Base-by-base conservation (phyloP, 2,113 vertebrate genomes). In the Nestor notabilis region DNA sequence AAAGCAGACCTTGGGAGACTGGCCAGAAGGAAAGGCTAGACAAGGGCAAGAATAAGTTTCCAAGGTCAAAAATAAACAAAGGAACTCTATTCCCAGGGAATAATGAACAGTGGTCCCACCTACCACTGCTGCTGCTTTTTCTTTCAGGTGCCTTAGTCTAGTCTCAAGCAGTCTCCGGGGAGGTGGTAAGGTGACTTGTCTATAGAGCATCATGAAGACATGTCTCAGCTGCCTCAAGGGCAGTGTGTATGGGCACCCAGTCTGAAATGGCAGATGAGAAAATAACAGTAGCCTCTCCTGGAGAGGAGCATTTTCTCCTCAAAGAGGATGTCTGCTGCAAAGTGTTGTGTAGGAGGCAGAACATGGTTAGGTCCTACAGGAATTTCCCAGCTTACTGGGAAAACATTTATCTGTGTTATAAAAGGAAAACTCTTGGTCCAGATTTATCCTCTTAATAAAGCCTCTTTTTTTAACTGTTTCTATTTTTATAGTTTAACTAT, bases 21-120 rank as follows among this genome's bases (percentile, higher is more conserved):
- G 89, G 61, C 52, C 91, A 93, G 75, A 93, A 93, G 63, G 55
- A 89, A 93, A 61, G 50, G 52, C 35, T 46, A 50, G 35, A 43
- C 44, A 92, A 89, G 83, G 90, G 52, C 72, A 91, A 66, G 9
- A 60, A 58, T 44, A 68, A 41, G 60, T 81, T 92, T 89, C 39
- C 74, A 92, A 90, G 90, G 86, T 79, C 60, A 82, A 72, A 81
- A 65, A 52, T 83, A 84, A 87, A 89, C 29, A 68, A 87, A 91
- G 27, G 52, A 68, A 56, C 39, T 84, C 61, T 61, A 8, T 93
- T 91, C 84, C 43, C 65, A 79, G 31, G 61, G 61, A 60, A 83
- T 28, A 17, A 81, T 13, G 23, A 90, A 56, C 56, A 58, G 43
- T 39, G 23, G n/a, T 44, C 4, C 33, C 53, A 78, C 27, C 83